A percentile compares a stretch with the other conserved stretches of the same genome.
Evolutionary conservation across 2,113 vertebrate species (phyloP).

Genomic region (Parus major): DNA sequence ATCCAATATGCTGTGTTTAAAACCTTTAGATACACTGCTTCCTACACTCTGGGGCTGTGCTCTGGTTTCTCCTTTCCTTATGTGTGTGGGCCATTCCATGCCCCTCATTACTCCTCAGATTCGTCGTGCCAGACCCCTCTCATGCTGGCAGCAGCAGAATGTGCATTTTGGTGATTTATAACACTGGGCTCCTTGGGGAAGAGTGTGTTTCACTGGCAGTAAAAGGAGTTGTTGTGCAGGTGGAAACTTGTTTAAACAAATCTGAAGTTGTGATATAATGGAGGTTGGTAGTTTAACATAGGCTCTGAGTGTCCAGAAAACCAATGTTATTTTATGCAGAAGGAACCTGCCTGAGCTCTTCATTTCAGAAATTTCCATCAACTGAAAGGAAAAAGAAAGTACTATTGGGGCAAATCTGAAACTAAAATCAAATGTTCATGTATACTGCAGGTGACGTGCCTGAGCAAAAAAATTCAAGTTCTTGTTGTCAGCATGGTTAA

Average conservation of each 20-base stretch:
- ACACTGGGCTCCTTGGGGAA: slow-evolving; percentile 24
- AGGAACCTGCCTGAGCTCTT: neutral
- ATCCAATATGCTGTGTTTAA: neutral
- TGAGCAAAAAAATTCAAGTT: neutral
- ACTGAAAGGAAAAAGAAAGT: neutral
- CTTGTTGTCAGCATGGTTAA: neutral
- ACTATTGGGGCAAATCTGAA: neutral
- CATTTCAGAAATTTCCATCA: neutral
- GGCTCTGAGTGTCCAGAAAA: slow-evolving; percentile 10
- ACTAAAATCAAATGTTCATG: neutral
- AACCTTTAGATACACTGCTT: neutral
- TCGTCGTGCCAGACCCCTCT: slow-evolving; percentile 36
- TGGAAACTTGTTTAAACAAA: slow-evolving; percentile 67
- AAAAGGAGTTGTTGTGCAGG: slow-evolving; percentile 58
- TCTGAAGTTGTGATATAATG: slow-evolving; percentile 34
- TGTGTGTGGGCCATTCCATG: slow-evolving; percentile 56
- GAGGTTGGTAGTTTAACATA: slow-evolving; percentile 23
- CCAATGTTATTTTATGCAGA: neutral
- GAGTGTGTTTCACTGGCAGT: slow-evolving; percentile 26
- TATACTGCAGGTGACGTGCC: neutral
- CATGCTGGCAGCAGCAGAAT: slow-evolving; percentile 36
- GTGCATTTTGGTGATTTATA: slow-evolving; percentile 41
- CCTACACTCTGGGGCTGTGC: neutral
- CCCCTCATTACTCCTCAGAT: slow-evolving; percentile 52
- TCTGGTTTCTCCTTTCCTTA: neutral